Conservation (phyloP, 2,113 vertebrate genomes). For the Ctenodactylus gundi region DNA sequence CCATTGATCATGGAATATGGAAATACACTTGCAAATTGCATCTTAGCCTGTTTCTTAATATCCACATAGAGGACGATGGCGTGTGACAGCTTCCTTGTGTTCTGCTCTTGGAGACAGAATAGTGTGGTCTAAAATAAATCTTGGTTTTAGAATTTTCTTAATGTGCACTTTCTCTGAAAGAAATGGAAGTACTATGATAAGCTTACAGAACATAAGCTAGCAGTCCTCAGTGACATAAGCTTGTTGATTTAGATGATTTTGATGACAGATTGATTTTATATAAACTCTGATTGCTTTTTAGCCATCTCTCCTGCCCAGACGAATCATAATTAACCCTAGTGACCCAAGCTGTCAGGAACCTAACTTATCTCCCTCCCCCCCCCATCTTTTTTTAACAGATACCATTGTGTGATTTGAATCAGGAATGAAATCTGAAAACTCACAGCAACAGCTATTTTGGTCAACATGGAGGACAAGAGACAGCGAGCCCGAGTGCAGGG, state of each 20-base stretch:
- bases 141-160: constrained; percentile 8
- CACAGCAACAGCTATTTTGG: background rate
- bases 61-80: background rate
- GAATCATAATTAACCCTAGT: background rate
- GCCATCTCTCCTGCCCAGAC: background rate
- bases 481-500: constrained; percentile 92
- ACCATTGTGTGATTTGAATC: background rate
- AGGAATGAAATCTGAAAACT: constrained; percentile 35
- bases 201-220: background rate
- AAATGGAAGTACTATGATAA: background rate
- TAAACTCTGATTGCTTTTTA: background rate
- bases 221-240: background rate
- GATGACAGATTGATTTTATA: background rate
- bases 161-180: background rate
- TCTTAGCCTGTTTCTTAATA: background rate
- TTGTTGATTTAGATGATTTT: background rate
- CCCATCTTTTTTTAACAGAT: background rate
- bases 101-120: background rate
- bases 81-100: background rate
- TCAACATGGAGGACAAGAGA: constrained; percentile 90
- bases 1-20: background rate
- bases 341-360: background rate
- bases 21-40: background rate
- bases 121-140: background rate
- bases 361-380: background rate